Evolutionary conservation across 2,113 vertebrate genomes (phyloP), one percentile per base, ranked within the genome.

Genomic region (Lasiurus borealis): DNA sequence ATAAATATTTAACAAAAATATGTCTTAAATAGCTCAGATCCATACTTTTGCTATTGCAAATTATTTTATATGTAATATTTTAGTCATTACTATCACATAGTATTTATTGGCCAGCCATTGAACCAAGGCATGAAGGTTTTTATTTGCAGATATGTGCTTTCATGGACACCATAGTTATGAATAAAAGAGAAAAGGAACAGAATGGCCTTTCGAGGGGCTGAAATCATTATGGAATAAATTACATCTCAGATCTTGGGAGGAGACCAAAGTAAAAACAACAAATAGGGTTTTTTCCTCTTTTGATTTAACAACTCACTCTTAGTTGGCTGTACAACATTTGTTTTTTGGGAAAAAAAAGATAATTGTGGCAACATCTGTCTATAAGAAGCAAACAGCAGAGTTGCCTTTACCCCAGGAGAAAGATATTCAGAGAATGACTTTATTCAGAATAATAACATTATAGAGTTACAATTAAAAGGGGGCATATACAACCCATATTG

Each of bases 361-460:
- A 91, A 94, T 93, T 93, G 8, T 94, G 75, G 86, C 14, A 62
- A 87, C 50, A 96, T 69, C 88, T 97, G 83, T 86, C 91, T 89
- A 9, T 94, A 92, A 91, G 71, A 95, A 80, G 57, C 71, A 77
- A 73, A 69, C 25, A 64, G 31, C 15, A 48, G 52, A 52, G 16
- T 18, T 36, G 25, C 46, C 83, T 88, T 73, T 81, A 16, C 82
- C 54, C 71, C 72, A 91, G 40, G 46, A 87, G 80, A 91, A 46
- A 5, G 40, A 86, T 36, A 29, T 54, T 92, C 76, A 76, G 48
- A 50, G 50, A 64, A 85, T 93, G 40, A 62, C 72, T 94, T 68
- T 91, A 69, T 72, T 86, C 48, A 59, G 44, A 59, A 46, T 25
- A 90, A 69, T 29, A 78, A 66, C 50, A 29, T 59, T 72, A 50